Conservation (phyloP, 2,113 vertebrate species). For the Irena cyanogastra region DNA sequence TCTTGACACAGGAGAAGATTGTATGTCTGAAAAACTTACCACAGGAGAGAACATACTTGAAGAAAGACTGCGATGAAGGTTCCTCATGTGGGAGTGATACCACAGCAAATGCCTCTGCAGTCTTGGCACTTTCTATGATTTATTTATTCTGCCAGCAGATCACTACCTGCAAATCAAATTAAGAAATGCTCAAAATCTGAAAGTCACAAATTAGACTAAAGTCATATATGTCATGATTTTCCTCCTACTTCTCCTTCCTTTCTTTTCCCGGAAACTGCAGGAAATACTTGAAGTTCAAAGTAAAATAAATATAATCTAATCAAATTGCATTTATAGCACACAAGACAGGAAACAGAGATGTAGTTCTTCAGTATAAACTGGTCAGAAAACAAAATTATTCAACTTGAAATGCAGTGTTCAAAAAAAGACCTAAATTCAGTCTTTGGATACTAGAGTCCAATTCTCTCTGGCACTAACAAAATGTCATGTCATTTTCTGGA, state of each 20-base stretch:
- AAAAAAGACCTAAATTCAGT: neutral
- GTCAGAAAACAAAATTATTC: neutral
- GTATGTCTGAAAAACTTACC: constrained; percentile 1
- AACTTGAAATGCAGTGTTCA: neutral
- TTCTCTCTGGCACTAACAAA: neutral
- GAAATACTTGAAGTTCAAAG: neutral
- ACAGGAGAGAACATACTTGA: neutral
- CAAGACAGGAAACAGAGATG: neutral
- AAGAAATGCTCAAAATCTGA: neutral
- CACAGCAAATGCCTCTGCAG: neutral
- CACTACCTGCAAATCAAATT: constrained; percentile 33
- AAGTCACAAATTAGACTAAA: neutral
- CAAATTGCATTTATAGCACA: neutral
- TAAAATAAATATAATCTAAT: neutral
- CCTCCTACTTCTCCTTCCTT: neutral
- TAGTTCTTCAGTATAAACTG: neutral
- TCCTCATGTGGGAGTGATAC: neutral
- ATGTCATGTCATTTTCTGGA: neutral
- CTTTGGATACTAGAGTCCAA: neutral
- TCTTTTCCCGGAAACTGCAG: neutral
- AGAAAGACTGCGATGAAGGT: neutral
- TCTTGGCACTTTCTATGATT: neutral
- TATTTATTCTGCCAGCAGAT: neutral
- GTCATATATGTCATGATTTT: neutral
- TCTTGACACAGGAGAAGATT: neutral